Percentiles rank a stretch among this genome's conserved stretches.
These are phyloP conservation scores for Zootoca vivipara DNA, from an alignment of 2,113 vertebrate genomes.

Conservation along the genomic window DNA sequence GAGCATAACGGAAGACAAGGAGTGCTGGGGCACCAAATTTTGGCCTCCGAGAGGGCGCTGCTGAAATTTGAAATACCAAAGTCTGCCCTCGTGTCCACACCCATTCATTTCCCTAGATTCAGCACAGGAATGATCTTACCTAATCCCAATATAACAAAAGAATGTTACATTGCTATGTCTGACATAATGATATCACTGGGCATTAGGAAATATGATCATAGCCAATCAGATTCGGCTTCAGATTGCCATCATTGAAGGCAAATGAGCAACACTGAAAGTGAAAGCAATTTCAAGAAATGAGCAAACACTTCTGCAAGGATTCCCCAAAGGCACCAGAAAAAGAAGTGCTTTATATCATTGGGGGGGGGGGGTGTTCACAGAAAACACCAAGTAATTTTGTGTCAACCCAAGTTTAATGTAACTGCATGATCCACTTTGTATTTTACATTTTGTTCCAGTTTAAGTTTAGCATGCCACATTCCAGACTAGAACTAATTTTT, in stretches of 20 bases:
- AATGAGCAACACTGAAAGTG: not conserved
- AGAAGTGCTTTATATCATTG: not conserved
- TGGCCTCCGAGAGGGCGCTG: too few species aligned
- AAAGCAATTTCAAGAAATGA: not conserved
- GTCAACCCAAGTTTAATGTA: not conserved
- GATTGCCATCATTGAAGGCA: not conserved
- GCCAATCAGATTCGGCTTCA: not conserved
- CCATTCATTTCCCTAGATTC: not conserved
- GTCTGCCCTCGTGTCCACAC: too few species aligned
- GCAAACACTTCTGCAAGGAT: not conserved
- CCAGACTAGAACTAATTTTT: constrained; percentile 54
- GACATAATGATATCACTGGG: not conserved
- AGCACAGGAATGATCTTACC: not conserved
- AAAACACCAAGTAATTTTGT: not conserved
- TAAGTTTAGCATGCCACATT: constrained; percentile 43
- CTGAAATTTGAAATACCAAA: too few species aligned
- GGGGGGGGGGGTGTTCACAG: too few species aligned
- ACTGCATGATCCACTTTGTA: not conserved
- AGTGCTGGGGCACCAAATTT: too few species aligned
- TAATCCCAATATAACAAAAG: not conserved
- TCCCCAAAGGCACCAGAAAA: not conserved
- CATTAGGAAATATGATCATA: not conserved
- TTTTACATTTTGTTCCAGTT: constrained; percentile 7
- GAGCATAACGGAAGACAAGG: too few species aligned
- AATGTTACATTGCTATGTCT: not conserved